Evolutionary conservation across 2,797 vertebrate species (phyloP).

Genomic region (Crossoptilon crossoptilon): DNA sequence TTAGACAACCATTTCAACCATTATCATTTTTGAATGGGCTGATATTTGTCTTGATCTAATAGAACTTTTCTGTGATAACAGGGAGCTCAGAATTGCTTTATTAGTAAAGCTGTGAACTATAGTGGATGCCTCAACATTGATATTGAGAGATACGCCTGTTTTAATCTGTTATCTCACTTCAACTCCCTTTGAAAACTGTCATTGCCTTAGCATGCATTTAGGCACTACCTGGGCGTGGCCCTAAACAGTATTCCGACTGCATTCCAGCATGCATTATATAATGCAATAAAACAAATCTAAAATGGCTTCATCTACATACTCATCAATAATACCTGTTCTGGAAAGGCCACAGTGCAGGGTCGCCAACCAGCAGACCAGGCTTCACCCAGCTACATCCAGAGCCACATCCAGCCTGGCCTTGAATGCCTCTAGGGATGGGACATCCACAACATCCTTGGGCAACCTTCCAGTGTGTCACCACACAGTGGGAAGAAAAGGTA

Average conservation of each 20-base stretch:
- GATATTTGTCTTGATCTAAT: neutral
- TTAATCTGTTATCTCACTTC: neutral
- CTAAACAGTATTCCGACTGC: neutral
- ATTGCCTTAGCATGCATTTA: neutral
- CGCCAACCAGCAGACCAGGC: too few relatives aligned
- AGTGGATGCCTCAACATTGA: neutral
- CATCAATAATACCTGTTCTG: neutral
- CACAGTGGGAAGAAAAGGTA: neutral
- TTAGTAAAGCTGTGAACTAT: neutral
- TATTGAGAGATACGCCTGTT: neutral
- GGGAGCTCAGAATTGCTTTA: neutral
- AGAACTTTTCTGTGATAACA: neutral
- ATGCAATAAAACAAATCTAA: neutral
- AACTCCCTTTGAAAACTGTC: neutral
- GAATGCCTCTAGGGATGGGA: too few relatives aligned
- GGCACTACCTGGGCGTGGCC: neutral
- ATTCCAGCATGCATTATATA: neutral
- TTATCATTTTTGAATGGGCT: neutral
- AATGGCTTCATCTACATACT: neutral
- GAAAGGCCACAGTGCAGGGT: neutral
- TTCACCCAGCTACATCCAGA: too few relatives aligned
- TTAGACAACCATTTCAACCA: neutral
- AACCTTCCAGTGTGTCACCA: too few relatives aligned
- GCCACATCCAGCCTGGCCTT: too few relatives aligned
- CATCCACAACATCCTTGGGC: too few relatives aligned